Evolutionary conservation across 2,113 vertebrate genomes (phyloP), one percentile per base, ranked within the genome.

Genomic region (Crocuta crocuta): DNA sequence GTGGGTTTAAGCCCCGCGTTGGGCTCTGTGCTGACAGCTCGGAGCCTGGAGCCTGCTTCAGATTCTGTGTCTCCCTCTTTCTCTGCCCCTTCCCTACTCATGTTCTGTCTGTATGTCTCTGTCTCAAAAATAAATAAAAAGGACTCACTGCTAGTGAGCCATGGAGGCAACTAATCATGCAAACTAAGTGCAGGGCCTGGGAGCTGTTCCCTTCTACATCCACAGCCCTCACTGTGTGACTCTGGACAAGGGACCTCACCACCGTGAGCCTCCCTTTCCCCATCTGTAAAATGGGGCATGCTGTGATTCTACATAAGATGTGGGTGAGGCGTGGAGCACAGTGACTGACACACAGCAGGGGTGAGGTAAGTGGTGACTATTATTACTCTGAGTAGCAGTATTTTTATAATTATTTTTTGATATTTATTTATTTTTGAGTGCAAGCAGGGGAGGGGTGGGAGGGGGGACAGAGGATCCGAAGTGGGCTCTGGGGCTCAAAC

Each of bases 161-260:
- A 0, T 0, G 2, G 61, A 68, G 28, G 15, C 4, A 5, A 10
- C 23, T 1, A 43, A n/a, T 19, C 2, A 0, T 2, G 39, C n/a
- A 17, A 4, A n/a, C 28, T 1, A 2, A 58, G 23, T 1, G 2
- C 71, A 24, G 11, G 11, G 19, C 0, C 9, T 6, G 23, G 31
- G 63, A 31, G 33, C 12, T 24, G 0, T 2, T 0, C 2, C 71
- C 23, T 43, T 74, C 71, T 26, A 5, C 2, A 74, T 39, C 71
- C 0, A 7, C 71, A 74, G 71, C 71, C 24, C 45, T 63, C 1
- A 3, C 78, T 16, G 8, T 28, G 78, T 1, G 1, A 12, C 81
- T 58, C 71, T 7, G 50, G 50, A 10, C 45, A 4, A 68, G 35
- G 21, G 45, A 24, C 78, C 16, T 5, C 6, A 5, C 23, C 53